Evolutionary conservation across 2,888 invertebrate genomes (phyloP).

Genomic region (Antitype chi): DNA sequence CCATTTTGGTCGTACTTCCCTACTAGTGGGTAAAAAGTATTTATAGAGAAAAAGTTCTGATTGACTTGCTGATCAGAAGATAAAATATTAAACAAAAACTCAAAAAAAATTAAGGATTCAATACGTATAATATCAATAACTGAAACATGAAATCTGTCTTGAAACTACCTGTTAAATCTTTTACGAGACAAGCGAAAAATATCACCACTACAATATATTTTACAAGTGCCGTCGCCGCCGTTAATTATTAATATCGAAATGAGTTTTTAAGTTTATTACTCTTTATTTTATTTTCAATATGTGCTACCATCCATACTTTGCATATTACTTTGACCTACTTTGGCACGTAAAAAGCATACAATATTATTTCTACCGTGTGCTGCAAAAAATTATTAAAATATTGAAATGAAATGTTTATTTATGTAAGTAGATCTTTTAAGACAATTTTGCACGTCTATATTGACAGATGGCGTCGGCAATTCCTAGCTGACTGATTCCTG

Average conservation of each 20-base stretch:
- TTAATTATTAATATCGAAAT: constrained; percentile 58
- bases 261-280: constrained; percentile 60
- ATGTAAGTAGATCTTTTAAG: too few species aligned
- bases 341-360: constrained; percentile 11
- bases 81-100: background rate
- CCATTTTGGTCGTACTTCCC: too few species aligned
- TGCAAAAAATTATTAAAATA: constrained; percentile 1
- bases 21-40: background rate
- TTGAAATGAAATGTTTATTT: too few species aligned
- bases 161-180: background rate
- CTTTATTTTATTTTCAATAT: constrained; percentile 51
- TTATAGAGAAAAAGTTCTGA: background rate
- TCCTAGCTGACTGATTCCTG: too few species aligned
- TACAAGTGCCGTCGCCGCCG: constrained; percentile 14
- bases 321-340: constrained; percentile 54
- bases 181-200: constrained; percentile 27
- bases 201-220: constrained; percentile 39
- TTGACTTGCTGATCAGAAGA: background rate
- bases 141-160: background rate
- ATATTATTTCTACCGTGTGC: constrained; percentile 9
- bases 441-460: too few species aligned
- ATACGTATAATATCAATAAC: background rate
- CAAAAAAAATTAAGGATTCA: background rate
- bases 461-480: too few species aligned
- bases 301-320: constrained; percentile 15